These are phyloP conservation scores for Perca fluviatilis DNA, from an alignment of 2,113 vertebrate genomes.

Conservation along the genomic window DNA sequence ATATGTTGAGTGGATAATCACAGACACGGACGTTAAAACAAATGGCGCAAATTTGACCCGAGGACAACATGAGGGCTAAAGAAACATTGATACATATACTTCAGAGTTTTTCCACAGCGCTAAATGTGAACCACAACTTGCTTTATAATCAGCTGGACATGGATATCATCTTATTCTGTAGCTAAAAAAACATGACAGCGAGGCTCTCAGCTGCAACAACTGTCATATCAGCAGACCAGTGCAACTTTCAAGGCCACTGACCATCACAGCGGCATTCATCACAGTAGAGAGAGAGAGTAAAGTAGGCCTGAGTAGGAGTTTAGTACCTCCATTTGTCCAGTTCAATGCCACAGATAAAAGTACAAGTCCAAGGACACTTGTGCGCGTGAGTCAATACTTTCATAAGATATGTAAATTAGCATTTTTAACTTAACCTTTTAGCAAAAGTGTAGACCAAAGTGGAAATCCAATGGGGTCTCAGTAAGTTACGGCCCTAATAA, in stretches of 20 bases:
- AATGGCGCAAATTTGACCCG: too few species aligned
- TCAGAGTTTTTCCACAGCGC: not conserved
- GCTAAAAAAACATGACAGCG: not conserved
- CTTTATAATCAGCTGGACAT: not conserved
- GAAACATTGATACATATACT: not conserved
- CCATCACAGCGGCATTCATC: constrained; percentile 25
- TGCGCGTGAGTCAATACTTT: constrained; percentile 53
- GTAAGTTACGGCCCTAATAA: constrained; percentile 9
- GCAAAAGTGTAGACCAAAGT: not conserved
- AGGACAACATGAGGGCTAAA: too few species aligned
- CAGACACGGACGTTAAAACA: too few species aligned
- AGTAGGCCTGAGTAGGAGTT: constrained; percentile 20
- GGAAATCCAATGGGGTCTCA: not conserved
- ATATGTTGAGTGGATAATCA: too few species aligned
- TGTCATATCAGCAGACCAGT: constrained; percentile 22
- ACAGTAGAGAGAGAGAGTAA: not conserved
- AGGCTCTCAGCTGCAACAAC: constrained; percentile 8
- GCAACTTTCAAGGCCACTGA: constrained; percentile 46
- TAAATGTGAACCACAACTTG: not conserved
- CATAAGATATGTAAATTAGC: constrained; percentile 30
- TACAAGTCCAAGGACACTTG: constrained; percentile 13
- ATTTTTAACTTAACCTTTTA: constrained; percentile 28
- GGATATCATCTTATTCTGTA: not conserved
- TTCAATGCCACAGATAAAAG: constrained; percentile 5
- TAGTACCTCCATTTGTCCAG: constrained; percentile 8